Conservation (phyloP, 2,797 vertebrate species). For the Loris lydekkerianus region DNA sequence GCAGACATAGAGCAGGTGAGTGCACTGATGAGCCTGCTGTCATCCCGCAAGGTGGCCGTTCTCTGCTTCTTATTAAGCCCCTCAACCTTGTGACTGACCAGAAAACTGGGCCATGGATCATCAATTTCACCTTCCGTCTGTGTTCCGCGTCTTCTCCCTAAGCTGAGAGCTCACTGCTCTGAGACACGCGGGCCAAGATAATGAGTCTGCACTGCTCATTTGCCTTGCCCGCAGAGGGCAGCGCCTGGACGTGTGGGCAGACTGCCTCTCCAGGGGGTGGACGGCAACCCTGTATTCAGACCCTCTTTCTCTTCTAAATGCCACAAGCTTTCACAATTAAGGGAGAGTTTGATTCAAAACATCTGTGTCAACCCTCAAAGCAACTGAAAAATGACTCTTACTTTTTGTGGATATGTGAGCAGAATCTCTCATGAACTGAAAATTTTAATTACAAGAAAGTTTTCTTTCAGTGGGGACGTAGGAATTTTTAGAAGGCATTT, state of each 20-base stretch:
- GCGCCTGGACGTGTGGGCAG: constrained; percentile 46
- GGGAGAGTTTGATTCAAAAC: constrained; percentile 36
- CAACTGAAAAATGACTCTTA: constrained; percentile 11
- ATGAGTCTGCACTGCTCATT: constrained; percentile 69
- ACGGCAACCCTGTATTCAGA: neutral
- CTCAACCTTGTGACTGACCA: constrained; percentile 28
- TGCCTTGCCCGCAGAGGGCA: constrained; percentile 55
- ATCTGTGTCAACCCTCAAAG: constrained; percentile 29
- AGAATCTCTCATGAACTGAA: neutral
- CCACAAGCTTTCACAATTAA: constrained; percentile 72
- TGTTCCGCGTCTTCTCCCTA: constrained; percentile 14
- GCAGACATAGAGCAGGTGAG: neutral
- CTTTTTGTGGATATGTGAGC: constrained; percentile 50
- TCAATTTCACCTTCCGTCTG: constrained; percentile 56
- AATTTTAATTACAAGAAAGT: constrained; percentile 27
- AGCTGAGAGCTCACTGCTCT: constrained; percentile 5
- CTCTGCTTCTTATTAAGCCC: neutral
- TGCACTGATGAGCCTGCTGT: neutral
- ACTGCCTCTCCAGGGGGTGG: neutral
- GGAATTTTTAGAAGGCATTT: constrained; percentile 26
- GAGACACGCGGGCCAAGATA: constrained; percentile 60
- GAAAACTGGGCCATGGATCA: constrained; percentile 21
- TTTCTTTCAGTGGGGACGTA: constrained; percentile 27
- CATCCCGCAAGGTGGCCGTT: neutral
- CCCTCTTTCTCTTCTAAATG: constrained; percentile 50